Evolutionary conservation across 2,797 vertebrate species (phyloP), one percentile per base, ranked within the genome.

Genomic region (Lemur catta): DNA sequence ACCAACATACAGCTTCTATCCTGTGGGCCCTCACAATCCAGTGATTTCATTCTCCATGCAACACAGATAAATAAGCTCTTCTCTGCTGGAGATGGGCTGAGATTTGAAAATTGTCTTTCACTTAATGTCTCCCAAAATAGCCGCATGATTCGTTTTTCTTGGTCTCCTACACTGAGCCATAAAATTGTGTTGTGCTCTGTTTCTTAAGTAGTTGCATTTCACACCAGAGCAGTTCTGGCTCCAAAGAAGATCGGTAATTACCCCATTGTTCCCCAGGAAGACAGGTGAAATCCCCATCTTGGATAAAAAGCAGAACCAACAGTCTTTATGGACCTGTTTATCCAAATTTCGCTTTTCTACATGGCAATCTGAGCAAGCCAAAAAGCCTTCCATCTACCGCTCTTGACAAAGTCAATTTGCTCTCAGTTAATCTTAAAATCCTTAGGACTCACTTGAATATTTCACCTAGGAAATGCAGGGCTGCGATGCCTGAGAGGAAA

Each of bases 61-160:
- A 33, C 20, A 9, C 0, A 2, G 33, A 28, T 65, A 78, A 84
- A 26, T 20, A 22, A 72, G 57, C 41, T n/a, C 35, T 93, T 63
- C 38, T 75, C 28, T 72, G 71, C 91, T 79, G 43, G 84, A 52
- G 33, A 75, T 7, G 6, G 71, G 35, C 28, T 80, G 74, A 71
- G 74, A 46, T 88, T 92, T 80, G 28, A 82, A 84, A 93, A 89
- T 79, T 55, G 43, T 22, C 12, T 95, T 93, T 93, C 69, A 35
- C 22, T 80, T 65, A 67, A 20, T 65, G 11, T 79, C 12, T 92
- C 91, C 57, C 50, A 6, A 61, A 76, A 84, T 85, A 57, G 38
- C 67, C 26, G 43, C 17, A 33, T 11, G 13, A 43, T 46, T 52
- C 61, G 14, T 35, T 30, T 78, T 84, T 95, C 87, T 93, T 84